phyloP scores from a whole-genome alignment of 2,888 invertebrate genomes.

The Drosophila incognita region DNA sequence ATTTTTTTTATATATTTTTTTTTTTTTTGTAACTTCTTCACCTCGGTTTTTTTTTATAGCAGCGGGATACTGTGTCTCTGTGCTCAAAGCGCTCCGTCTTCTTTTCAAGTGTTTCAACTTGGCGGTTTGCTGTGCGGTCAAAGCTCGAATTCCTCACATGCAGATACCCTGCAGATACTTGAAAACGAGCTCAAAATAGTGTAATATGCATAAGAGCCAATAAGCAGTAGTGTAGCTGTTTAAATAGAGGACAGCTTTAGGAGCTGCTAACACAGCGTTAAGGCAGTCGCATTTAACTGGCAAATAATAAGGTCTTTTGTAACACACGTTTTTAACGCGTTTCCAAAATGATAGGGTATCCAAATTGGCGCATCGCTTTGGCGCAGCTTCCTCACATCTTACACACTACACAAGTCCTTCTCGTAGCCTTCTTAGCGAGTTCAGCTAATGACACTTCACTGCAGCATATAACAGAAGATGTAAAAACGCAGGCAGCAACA shows the following conservation, averaged over 20 bases:
- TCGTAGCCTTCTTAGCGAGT: constrained; percentile 24
- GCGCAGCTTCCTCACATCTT: not conserved
- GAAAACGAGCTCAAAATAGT: not conserved
- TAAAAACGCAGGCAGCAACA: constrained; percentile 43
- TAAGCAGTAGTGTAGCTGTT: not conserved
- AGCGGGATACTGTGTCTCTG: constrained; percentile 25
- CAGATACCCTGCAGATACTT: constrained; percentile 27
- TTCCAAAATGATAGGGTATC: constrained; percentile 31
- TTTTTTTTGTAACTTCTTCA: constrained; percentile 46
- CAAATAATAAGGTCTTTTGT: not conserved
- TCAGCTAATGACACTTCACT: constrained; percentile 58
- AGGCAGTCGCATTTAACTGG: not conserved
- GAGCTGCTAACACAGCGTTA: not conserved
- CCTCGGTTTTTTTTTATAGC: constrained; percentile 27
- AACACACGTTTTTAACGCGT: too few relatives aligned
- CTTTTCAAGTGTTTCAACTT: constrained; percentile 45
- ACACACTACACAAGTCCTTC: constrained; percentile 12
- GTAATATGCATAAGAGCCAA: not conserved
- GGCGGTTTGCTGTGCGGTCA: constrained; percentile 14
- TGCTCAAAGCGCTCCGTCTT: constrained; percentile 12
- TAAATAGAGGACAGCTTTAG: not conserved
- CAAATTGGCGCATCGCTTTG: not conserved
- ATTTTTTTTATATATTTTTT: constrained; percentile 11
- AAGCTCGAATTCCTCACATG: not conserved
- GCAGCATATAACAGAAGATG: constrained; percentile 37